Evolutionary conservation across 2,888 invertebrate genomes (phyloP).

Genomic region (Dryococelus australis): DNA sequence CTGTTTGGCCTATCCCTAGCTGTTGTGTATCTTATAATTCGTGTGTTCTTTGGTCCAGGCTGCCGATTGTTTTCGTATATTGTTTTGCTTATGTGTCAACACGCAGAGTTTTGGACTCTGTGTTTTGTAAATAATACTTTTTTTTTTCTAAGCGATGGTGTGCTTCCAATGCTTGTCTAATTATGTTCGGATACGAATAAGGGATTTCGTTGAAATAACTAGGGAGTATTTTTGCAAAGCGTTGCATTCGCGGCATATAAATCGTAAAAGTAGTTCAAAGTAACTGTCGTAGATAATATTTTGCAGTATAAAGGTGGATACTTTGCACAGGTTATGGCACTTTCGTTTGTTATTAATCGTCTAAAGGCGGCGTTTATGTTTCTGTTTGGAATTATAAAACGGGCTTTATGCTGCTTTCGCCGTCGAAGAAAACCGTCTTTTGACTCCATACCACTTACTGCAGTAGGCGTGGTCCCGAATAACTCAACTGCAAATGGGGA

Average conservation of each 20-base stretch:
- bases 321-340: slow-evolving; percentile 54
- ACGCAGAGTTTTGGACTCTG: neutral
- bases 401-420: slow-evolving; percentile 69
- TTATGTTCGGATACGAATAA: slow-evolving; percentile 6
- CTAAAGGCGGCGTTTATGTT: slow-evolving; percentile 65
- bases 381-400: slow-evolving; percentile 63
- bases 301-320: neutral
- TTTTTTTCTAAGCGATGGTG: neutral
- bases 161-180: neutral
- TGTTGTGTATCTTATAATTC: too few relatives aligned
- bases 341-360: slow-evolving; percentile 61
- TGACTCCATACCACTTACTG: slow-evolving; percentile 65
- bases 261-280: neutral
- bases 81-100: too few relatives aligned
- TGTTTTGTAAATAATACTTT: neutral
- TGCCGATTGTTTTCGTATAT: too few relatives aligned
- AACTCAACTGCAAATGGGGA: slow-evolving; percentile 25
- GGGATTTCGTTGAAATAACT: neutral
- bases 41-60: too few relatives aligned
- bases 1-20: too few relatives aligned
- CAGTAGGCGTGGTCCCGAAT: slow-evolving; percentile 57
- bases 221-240: neutral
- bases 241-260: neutral
- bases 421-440: slow-evolving; percentile 62
- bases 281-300: neutral